These are phyloP conservation scores for Oncorhynchus gorbuscha DNA, from an alignment of 2,113 vertebrate genomes.

Conservation along the genomic window DNA sequence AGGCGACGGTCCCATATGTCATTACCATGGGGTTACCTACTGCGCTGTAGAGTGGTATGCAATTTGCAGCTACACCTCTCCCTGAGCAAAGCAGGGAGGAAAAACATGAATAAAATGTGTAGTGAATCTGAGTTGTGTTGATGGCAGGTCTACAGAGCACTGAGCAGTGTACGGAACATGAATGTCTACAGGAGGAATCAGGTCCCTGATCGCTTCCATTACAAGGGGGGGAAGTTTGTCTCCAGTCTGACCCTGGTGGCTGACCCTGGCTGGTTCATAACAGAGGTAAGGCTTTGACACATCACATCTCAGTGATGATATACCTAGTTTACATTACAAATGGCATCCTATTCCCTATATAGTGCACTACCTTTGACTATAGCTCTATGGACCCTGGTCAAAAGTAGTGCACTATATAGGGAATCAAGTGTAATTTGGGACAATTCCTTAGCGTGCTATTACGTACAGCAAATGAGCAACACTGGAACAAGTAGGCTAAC, in stretches of 20 bases:
- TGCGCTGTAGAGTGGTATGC: not conserved
- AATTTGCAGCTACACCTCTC: not conserved
- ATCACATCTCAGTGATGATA: not conserved
- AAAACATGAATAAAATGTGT: not conserved
- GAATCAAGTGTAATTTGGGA: too few species aligned
- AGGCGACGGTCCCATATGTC: not conserved
- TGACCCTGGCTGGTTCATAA: constrained; percentile 90
- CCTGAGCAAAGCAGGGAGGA: not conserved
- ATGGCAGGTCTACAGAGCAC: constrained; percentile 76
- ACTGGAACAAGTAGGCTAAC: not conserved
- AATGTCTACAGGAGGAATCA: constrained; percentile 76
- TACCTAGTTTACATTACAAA: too few species aligned
- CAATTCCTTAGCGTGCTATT: too few species aligned
- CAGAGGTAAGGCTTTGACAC: constrained; percentile 74
- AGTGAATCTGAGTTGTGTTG: not conserved
- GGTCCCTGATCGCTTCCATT: constrained; percentile 86
- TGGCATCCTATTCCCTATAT: too few species aligned
- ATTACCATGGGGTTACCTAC: not conserved
- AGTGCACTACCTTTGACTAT: too few species aligned
- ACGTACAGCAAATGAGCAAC: too few species aligned
- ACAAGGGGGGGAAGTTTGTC: constrained; percentile 86
- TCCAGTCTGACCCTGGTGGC: constrained; percentile 89
- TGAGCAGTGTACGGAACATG: constrained; percentile 81
- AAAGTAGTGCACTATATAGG: too few species aligned
- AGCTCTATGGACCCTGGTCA: too few species aligned